phyloP scores from a whole-genome alignment of 1,140 invertebrate genomes.

The Drosophila kohkoa region DNA sequence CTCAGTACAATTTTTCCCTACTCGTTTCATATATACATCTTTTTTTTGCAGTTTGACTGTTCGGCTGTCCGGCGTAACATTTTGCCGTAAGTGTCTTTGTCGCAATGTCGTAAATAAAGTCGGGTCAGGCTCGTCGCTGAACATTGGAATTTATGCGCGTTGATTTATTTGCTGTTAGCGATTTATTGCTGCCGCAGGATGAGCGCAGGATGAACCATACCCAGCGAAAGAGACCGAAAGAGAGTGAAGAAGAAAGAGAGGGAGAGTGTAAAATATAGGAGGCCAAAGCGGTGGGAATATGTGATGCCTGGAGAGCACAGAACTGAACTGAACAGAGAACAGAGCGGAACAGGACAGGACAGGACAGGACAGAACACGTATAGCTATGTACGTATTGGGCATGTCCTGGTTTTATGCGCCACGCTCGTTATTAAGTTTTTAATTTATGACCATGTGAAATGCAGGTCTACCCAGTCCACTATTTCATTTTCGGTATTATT shows the following conservation, averaged over 20 bases:
- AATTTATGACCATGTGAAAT: conserved; percentile 81
- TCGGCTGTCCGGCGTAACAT: conserved; percentile 52
- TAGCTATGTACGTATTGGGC: conserved; percentile 64
- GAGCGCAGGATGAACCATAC: conserved; percentile 49
- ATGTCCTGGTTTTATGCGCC: conserved; percentile 68
- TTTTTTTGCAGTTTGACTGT: conserved; percentile 9
- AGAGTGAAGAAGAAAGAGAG: neutral
- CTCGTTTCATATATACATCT: neutral
- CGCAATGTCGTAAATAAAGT: conserved; percentile 83
- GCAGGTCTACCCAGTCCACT: conserved; percentile 48
- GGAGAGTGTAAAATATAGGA: conserved; percentile 1
- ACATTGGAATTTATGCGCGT: conserved; percentile 84
- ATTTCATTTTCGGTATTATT: conserved; percentile 50
- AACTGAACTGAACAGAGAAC: conserved; percentile 5
- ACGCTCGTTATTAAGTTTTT: conserved; percentile 83
- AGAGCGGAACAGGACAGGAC: conserved; percentile 1
- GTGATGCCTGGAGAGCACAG: conserved; percentile 51
- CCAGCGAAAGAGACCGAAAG: conserved; percentile 3
- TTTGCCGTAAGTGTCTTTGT: conserved; percentile 80
- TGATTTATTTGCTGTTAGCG: conserved; percentile 84
- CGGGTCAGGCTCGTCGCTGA: conserved; percentile 75
- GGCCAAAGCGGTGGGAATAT: conserved; percentile 20
- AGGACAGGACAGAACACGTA: conserved; percentile 5
- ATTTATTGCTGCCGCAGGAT: conserved; percentile 83
- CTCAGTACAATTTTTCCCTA: neutral